Percentiles rank a stretch among this genome's conserved stretches.
Evolutionary conservation across 1,140 invertebrate genomes (phyloP).

Genomic region (Alviniconcha marisindica): DNA sequence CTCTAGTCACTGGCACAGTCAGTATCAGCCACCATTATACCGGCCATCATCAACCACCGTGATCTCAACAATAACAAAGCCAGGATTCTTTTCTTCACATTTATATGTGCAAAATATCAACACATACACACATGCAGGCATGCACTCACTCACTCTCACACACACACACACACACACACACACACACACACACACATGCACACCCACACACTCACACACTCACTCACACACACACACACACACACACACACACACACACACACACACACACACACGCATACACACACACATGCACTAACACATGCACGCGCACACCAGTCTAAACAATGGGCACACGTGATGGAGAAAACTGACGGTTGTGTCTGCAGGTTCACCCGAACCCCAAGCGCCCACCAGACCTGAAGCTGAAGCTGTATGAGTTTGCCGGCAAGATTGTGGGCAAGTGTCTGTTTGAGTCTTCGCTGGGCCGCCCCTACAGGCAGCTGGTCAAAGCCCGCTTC

Average conservation of each 20-base stretch:
- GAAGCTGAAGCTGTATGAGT: constrained; percentile 94
- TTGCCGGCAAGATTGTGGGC: constrained; percentile 95
- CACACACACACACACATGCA: constrained; percentile 6
- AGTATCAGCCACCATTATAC: too few relatives aligned
- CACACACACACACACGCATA: not conserved
- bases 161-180: not conserved
- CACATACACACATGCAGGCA: too few relatives aligned
- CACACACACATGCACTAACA: not conserved
- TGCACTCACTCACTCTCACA: not conserved
- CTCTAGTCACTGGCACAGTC: too few relatives aligned
- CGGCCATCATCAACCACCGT: too few relatives aligned
- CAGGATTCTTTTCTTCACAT: too few relatives aligned
- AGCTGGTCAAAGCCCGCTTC: constrained; percentile 92
- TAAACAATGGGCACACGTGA: not conserved
- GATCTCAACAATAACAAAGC: too few relatives aligned
- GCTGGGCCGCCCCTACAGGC: constrained; percentile 89
- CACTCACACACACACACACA: not conserved
- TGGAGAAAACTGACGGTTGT: not conserved
- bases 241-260: not conserved
- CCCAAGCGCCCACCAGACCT: constrained; percentile 80
- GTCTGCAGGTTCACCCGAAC: constrained; percentile 89
- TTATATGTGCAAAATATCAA: not conserved
- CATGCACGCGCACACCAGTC: not conserved
- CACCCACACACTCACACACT: not conserved
- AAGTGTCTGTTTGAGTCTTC: constrained; percentile 95